A percentile compares a stretch with the other conserved stretches of the same genome.
These are phyloP conservation scores for Denticeps clupeoides DNA, from an alignment of 2,797 vertebrate genomes.

Conservation along the genomic window DNA sequence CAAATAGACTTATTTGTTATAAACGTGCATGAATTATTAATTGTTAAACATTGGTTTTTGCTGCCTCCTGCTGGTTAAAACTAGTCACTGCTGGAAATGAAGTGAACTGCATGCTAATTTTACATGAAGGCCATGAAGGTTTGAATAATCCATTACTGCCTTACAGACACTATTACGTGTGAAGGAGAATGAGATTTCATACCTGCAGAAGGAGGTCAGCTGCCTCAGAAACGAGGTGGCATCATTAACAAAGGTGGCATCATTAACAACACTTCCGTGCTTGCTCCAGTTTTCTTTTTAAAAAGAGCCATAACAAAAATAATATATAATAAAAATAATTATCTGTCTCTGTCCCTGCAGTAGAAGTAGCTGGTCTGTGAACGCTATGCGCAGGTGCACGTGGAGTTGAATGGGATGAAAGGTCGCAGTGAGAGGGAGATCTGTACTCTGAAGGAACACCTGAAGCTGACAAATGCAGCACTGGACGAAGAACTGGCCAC, in stretches of 20 bases:
- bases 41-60: too few relatives aligned
- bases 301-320: too few relatives aligned
- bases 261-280: not conserved
- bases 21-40: not conserved
- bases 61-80: not conserved
- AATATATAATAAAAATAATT: fast-evolving
- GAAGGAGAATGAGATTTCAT: slow-evolving; percentile 84
- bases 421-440: slow-evolving; percentile 68
- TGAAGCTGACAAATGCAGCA: slow-evolving; percentile 71
- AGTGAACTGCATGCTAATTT: not conserved
- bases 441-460: slow-evolving; percentile 72
- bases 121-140: not conserved
- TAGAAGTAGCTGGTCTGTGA: slow-evolving; percentile 76
- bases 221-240: slow-evolving; percentile 84
- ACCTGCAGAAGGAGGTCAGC: slow-evolving; percentile 78
- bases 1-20: too few relatives aligned
- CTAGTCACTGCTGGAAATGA: not conserved
- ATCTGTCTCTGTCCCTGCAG: slow-evolving; percentile 39
- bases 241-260: slow-evolving; percentile 70
- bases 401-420: slow-evolving; percentile 72
- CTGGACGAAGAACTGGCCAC: slow-evolving; percentile 64
- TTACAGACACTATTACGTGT: slow-evolving; percentile 72
- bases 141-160: not conserved
- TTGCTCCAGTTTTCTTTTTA: not conserved
- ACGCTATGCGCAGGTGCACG: slow-evolving; percentile 76